Base-by-base conservation (phyloP, 2,113 vertebrate species). In the Gambusia affinis region DNA sequence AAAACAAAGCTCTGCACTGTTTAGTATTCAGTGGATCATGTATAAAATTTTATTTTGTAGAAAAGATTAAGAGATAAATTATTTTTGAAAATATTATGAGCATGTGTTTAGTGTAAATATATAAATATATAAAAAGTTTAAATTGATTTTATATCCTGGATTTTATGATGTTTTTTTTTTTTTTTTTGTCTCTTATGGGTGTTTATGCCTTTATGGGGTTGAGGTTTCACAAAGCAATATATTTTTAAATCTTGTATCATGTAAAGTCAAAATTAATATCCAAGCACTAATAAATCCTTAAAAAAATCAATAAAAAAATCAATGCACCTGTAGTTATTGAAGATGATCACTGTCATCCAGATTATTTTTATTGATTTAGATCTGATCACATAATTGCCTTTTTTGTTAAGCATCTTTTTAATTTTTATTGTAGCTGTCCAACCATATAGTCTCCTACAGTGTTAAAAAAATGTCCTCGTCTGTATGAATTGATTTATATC, bases 61-160 rank as follows among this genome's bases (percentile, higher is more conserved):
- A 91, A 85, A 87, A 91, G 86, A 88, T 70, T 70, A 83, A 92
- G 91, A 91, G 75, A 92, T 95, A 95, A 95, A 94, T 95, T 95
- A 95, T 95, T 95, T 93, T 94, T 77, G 90, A 92, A 93, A 91
- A 90, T 93, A 91, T 94, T 92, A 92, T 91, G 80, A 93, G 91
- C 92, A 92, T 93, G 87, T 94, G 88, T 92, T 93, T 81, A 90
- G 84, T 94, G 94, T 95, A 95, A 92, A 95, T 94, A 94, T 57
- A 57, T 57, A 91, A 89, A 73, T 94, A 54, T 54, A 54, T 71
- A 94, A 92, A 94, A 92, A 92, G 90, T 92, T 91, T 86, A 92
- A 92, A 92, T 82, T 87, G 87, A 93, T 93, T 93, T 94, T 93
- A 87, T 94, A 92, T 92, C 78, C 83, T 89, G 88, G 89, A 84